Evolutionary conservation across 2,113 vertebrate species (phyloP).

Genomic region (Phaethornis superciliosus): DNA sequence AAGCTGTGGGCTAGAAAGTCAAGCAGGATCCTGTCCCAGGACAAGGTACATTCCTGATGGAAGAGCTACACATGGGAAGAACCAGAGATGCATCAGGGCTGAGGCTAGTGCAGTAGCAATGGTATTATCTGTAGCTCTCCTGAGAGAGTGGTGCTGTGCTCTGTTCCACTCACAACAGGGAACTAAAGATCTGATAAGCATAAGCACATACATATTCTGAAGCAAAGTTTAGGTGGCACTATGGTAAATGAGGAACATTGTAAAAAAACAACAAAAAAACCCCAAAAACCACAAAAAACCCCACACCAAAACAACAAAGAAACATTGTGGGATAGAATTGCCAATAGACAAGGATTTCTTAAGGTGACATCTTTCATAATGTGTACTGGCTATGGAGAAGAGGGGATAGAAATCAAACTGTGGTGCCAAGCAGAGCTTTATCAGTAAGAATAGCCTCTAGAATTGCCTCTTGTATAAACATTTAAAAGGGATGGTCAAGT

Average conservation of each 20-base stretch:
- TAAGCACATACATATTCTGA: not conserved
- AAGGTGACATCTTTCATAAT: not conserved
- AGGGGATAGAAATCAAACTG: not conserved
- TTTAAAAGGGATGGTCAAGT: not conserved
- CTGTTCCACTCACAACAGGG: not conserved
- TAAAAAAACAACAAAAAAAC: too few relatives aligned
- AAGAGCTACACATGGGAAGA: not conserved
- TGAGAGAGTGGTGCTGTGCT: not conserved
- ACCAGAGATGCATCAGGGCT: rapidly evolving
- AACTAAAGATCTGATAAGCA: not conserved
- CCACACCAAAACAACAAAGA: too few relatives aligned
- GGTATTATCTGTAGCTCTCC: not conserved
- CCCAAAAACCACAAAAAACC: too few relatives aligned
- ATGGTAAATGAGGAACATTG: not conserved
- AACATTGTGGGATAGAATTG: too few relatives aligned
- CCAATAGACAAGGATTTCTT: not conserved
- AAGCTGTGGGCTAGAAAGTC: not conserved
- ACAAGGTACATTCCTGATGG: not conserved
- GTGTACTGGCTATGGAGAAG: not conserved
- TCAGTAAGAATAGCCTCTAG: not conserved
- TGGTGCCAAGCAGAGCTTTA: not conserved
- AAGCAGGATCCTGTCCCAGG: not conserved
- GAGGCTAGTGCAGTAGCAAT: not conserved
- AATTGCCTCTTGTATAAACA: not conserved
- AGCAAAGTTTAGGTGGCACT: not conserved